Percentiles rank a stretch among this genome's conserved stretches.
Conservation (phyloP, 2,797 vertebrate species). For the Ceryle rudis region DNA sequence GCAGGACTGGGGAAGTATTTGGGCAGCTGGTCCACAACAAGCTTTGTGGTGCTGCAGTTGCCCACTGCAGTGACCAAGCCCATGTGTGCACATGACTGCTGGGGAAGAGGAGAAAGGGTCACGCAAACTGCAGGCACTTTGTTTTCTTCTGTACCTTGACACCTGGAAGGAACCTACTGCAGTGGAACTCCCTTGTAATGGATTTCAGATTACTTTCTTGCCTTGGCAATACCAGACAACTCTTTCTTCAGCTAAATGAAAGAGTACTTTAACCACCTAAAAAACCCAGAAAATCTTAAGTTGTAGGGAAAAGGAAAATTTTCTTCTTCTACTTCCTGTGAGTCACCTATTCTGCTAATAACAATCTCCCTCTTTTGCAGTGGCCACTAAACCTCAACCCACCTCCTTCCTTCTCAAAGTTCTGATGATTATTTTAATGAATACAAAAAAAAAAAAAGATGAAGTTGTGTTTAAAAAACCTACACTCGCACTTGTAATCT, state of each 20-base stretch:
- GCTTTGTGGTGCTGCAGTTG: neutral
- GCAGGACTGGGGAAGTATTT: neutral
- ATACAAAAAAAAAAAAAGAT: neutral
- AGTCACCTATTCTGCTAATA: neutral
- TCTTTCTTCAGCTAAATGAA: neutral
- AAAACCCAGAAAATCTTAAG: neutral
- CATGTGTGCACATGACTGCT: accelerated
- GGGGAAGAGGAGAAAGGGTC: neutral
- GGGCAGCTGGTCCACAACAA: neutral
- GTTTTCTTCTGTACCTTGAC: neutral
- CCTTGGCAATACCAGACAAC: neutral
- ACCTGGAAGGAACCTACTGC: neutral
- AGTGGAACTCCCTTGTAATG: neutral
- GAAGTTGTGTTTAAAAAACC: accelerated
- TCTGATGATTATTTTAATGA: neutral
- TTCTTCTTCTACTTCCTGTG: neutral
- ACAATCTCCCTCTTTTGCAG: neutral
- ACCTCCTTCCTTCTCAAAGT: neutral
- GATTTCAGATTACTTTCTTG: neutral
- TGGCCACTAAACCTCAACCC: neutral
- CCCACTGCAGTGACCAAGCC: neutral
- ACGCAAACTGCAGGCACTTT: accelerated
- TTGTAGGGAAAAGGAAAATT: neutral
- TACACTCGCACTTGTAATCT: neutral
- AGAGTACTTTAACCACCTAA: neutral